Evolutionary conservation across 2,797 vertebrate species (phyloP).

Genomic region (Menidia menidia): DNA sequence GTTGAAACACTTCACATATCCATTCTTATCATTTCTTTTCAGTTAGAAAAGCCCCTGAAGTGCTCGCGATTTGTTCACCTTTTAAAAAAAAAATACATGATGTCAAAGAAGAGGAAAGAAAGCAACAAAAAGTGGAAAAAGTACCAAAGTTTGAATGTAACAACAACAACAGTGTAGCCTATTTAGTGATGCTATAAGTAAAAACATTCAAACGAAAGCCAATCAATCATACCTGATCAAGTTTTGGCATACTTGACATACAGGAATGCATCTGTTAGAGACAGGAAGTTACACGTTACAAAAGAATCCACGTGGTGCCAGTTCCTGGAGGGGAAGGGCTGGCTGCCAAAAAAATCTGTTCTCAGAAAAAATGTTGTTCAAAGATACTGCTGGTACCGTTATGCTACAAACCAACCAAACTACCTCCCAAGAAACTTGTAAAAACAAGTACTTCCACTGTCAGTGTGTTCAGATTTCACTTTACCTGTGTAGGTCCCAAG

Average conservation of each 20-base stretch:
- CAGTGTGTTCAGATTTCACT: slow-evolving; percentile 8
- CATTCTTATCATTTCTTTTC: not conserved
- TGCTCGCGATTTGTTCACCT: not conserved
- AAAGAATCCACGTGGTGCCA: slow-evolving; percentile 37
- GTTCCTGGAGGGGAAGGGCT: slow-evolving; percentile 57
- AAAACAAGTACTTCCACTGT: slow-evolving; percentile 15
- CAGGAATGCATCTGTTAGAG: slow-evolving; percentile 87
- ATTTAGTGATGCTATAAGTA: not conserved
- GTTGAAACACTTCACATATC: not conserved
- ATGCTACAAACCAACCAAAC: slow-evolving; percentile 3
- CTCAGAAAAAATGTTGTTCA: slow-evolving; percentile 32
- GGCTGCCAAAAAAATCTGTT: slow-evolving; percentile 43
- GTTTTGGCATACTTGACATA: slow-evolving; percentile 94
- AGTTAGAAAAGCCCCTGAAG: not conserved
- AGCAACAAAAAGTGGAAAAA: not conserved
- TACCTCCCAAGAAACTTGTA: slow-evolving; percentile 24
- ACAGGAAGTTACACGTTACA: slow-evolving; percentile 58
- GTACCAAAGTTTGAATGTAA: not conserved
- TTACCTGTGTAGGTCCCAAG: slow-evolving; percentile 92
- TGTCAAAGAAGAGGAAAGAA: not conserved
- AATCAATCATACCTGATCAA: slow-evolving; percentile 88
- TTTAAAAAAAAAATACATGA: not conserved
- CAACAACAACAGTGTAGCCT: not conserved
- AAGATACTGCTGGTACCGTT: slow-evolving; percentile 26
- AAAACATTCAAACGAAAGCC: not conserved